Percentiles rank a stretch among this genome's conserved stretches.
These are phyloP conservation scores for Temnothorax nylanderi DNA, from an alignment of 1,140 invertebrate genomes.

Conservation along the genomic window DNA sequence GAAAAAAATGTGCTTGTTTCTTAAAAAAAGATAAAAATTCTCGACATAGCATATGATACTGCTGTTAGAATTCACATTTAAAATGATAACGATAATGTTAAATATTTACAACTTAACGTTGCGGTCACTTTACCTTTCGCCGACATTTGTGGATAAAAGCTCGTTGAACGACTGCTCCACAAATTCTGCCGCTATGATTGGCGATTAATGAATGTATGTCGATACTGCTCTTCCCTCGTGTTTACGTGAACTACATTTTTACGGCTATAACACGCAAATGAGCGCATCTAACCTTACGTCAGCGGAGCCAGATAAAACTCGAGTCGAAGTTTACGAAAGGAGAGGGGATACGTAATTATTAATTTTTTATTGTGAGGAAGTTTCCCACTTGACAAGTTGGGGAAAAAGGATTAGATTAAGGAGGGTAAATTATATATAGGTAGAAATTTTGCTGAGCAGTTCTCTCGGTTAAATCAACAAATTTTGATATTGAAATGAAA, in stretches of 20 bases:
- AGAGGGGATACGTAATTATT: no score
- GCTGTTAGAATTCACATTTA: background rate
- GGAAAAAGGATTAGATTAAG: no score
- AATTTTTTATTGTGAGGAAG: no score
- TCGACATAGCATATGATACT: background rate
- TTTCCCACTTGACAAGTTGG: no score
- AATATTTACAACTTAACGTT: background rate
- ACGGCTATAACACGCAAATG: background rate
- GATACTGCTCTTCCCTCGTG: no score
- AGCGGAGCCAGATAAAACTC: no score
- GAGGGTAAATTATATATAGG: no score
- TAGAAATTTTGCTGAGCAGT: no score
- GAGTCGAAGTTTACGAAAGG: no score
- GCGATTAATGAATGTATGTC: background rate
- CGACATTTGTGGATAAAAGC: background rate
- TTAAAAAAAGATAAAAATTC: background rate
- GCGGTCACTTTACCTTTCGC: background rate
- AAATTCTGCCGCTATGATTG: background rate
- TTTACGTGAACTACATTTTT: background rate
- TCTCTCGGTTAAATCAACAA: no score
- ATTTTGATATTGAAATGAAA: no score
- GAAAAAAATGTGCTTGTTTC: background rate
- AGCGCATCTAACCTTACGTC: background rate
- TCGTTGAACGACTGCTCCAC: background rate
- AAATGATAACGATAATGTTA: background rate